Conservation (phyloP, 2,888 invertebrate genomes). For the Cyrtodaria siliqua region DNA sequence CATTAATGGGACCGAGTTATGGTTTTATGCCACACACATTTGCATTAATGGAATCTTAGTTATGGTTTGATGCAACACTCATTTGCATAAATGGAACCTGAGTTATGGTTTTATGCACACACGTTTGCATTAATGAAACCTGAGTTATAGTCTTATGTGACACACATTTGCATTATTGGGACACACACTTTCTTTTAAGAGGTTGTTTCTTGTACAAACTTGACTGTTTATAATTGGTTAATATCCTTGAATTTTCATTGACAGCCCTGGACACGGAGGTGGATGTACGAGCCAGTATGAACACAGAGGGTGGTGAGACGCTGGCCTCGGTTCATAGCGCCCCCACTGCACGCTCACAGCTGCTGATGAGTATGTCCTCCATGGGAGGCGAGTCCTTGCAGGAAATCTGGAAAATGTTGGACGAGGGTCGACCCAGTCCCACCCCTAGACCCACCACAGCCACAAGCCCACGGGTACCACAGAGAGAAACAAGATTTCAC, state of each 20-base stretch:
- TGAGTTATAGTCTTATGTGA: too few relatives aligned
- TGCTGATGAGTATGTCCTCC: slow-evolving; percentile 81
- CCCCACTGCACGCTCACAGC: slow-evolving; percentile 54
- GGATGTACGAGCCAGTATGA: slow-evolving; percentile 61
- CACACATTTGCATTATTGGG: too few relatives aligned
- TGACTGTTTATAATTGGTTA: too few relatives aligned
- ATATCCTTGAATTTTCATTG: neutral
- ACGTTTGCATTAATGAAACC: too few relatives aligned
- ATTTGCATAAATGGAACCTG: too few relatives aligned
- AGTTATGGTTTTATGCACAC: too few relatives aligned
- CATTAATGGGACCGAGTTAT: too few relatives aligned
- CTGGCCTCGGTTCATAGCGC: slow-evolving; percentile 33
- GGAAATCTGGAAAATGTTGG: slow-evolving; percentile 84
- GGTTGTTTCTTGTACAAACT: too few relatives aligned
- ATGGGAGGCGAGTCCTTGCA: slow-evolving; percentile 82
- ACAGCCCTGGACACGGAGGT: slow-evolving; percentile 58
- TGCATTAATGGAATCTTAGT: too few relatives aligned
- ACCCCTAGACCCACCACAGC: slow-evolving; percentile 64
- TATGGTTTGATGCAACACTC: too few relatives aligned
- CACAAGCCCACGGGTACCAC: slow-evolving; percentile 8
- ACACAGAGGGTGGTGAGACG: slow-evolving; percentile 64
- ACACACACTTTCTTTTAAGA: too few relatives aligned
- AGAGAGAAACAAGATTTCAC: slow-evolving; percentile 3
- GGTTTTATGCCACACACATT: too few relatives aligned
- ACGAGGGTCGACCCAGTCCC: slow-evolving; percentile 70